Evolutionary conservation across 2,888 invertebrate species (phyloP), one percentile per base, ranked within the genome.

Genomic region (Chromoteleia sp.): DNA sequence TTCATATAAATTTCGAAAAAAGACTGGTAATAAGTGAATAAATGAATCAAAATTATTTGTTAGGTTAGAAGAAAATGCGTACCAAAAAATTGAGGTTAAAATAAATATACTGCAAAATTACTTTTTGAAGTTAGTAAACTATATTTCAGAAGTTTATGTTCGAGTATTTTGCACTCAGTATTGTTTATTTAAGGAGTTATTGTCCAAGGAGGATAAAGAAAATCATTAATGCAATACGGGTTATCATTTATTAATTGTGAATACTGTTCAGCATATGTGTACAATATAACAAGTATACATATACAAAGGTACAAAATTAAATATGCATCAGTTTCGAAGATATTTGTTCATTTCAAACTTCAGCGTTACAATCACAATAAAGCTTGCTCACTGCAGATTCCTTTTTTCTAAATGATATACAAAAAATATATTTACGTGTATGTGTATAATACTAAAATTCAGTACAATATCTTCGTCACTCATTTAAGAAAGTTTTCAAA

Each of bases 221-320:
- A n/a, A n/a, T n/a, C n/a, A n/a, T n/a, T n/a, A n/a, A n/a, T n/a
- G n/a, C 33, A 48, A 48, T 50, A 14, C 25, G 63, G 48, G 48
- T 48, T 17, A 19, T 33, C 19, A 39, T 68, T 54, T 70, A 70
- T 59, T 71, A 43, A 56, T 70, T 41, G 15, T 73, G 29, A 79
- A 79, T 79, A 79, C 79, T 79, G 80, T 68, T 74, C 63, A 75
- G 70, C 54, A 75, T 70, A 75, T 70, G 70, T 65, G 80, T 80
- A 80, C 75, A 70, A 61, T 70, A 75, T 75, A 80, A 50, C 7
- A 74, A 74, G 74, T 80, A 68, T 71, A 71, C 79, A 81, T 81
- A 76, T 76, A 81, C 71, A 81, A 81, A 81, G 81, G 71, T 81
- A 81, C 36, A 81, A 81, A 81, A 81, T 76, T 65, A 80, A 80